Evolutionary conservation across 1,140 invertebrate genomes (phyloP), one percentile per base, ranked within the genome.

Genomic region (Potamilus streckersoni): DNA sequence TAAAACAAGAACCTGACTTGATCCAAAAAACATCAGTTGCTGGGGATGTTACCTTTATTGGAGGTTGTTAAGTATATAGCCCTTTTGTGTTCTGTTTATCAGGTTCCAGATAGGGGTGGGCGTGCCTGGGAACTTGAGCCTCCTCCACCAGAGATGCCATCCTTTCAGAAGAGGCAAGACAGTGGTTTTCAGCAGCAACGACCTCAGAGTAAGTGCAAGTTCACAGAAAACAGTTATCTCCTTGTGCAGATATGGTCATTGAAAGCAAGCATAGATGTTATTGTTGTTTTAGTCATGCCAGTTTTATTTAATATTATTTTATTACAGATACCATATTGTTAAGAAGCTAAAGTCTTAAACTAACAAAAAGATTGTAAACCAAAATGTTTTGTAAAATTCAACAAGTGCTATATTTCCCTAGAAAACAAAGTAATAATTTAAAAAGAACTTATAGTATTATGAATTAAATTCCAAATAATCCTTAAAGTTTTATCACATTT

Each of bases 91-190:
- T 6, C 0, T 49, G 6, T 49, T 49, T 49, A 49, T 11, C 72
- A 89, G 87, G 91, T 92, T 0, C 91, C 91, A 57, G 91, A 98
- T 88, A 91, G 97, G 85, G 97, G 97, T 68, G 97, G 97, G 6
- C 90, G 97, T 78, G 94, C 96, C 1, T 93, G 93, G 84, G 96
- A 98, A 85, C 93, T 95, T 84, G 94, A 96, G 78, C 93, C 96
- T 8, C 97, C 97, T 2, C 96, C 96, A 11, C 96, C 96, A 16
- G 97, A 98, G 91, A 98, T 98, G 96, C 97, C 97, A 15, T 94
- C 95, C 1, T 98, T 96, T 95, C 93, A 95, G 84, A 94, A 96
- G 80, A 89, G 93, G 77, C 80, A 83, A 60, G 82, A 80, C 69
- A 81, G 76, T 38, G 81, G 82, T 58, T 49, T 49, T 49, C 80